Conservation (phyloP, 1,140 invertebrate species). For the Sinonovacula constricta region DNA sequence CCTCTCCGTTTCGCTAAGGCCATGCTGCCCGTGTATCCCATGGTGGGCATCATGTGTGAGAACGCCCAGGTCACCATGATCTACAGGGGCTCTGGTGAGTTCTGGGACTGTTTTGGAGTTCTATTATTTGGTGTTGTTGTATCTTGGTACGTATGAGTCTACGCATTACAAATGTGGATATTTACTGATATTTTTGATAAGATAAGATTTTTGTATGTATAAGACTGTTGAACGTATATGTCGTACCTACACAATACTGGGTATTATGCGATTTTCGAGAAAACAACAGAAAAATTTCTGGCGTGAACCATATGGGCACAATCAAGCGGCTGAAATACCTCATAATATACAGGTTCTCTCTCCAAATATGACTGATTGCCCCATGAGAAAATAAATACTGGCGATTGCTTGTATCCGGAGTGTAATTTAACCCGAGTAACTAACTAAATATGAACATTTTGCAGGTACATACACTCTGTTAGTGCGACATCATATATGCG, state of each 20-base stretch:
- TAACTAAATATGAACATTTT: no score
- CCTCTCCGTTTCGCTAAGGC: conserved; percentile 31
- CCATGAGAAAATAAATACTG: no score
- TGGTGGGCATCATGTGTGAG: conserved; percentile 30
- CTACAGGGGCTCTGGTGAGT: conserved; percentile 53
- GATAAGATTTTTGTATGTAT: neutral
- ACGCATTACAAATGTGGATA: no score
- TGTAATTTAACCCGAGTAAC: no score
- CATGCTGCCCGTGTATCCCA: conserved; percentile 51
- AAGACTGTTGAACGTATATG: neutral
- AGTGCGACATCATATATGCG: no score
- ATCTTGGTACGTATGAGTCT: neutral
- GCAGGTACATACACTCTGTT: no score
- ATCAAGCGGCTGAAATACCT: no score
- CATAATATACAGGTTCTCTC: no score
- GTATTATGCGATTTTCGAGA: neutral
- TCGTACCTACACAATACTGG: neutral
- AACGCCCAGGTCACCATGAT: conserved; percentile 54
- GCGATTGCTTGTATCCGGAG: no score
- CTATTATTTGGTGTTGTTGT: neutral
- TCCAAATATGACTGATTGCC: no score
- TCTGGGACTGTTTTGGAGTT: neutral
- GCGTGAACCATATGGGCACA: no score
- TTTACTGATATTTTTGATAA: neutral
- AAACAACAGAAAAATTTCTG: neutral